Evolutionary conservation across 2,113 vertebrate species (phyloP).

Genomic region (Ammospiza nelsoni): DNA sequence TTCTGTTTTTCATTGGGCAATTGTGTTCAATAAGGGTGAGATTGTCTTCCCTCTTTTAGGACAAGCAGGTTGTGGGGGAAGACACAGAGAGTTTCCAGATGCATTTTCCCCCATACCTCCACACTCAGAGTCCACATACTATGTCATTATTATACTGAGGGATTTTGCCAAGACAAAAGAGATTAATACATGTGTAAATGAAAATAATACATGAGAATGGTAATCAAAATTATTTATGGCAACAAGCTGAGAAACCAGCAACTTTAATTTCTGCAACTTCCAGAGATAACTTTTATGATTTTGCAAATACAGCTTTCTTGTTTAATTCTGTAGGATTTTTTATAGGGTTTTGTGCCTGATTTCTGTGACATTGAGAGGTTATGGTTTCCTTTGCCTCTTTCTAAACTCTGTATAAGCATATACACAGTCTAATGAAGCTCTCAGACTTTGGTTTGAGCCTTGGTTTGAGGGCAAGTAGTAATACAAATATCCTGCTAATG

Average conservation of each 20-base stretch:
- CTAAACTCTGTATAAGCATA: not conserved
- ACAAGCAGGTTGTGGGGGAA: not conserved
- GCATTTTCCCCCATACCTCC: not conserved
- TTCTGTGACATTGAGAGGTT: not conserved
- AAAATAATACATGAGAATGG: not conserved
- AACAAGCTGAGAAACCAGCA: not conserved
- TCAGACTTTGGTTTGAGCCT: not conserved
- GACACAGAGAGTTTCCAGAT: not conserved
- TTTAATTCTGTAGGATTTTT: not conserved
- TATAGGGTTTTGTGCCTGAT: not conserved
- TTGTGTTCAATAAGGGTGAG: not conserved
- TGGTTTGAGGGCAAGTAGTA: not conserved
- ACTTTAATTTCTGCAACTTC: not conserved
- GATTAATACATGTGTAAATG: not conserved
- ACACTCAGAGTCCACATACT: accelerated
- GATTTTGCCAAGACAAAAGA: not conserved
- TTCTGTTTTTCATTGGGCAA: not conserved
- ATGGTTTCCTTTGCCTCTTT: not conserved
- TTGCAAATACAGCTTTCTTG: not conserved
- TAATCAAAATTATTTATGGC: not conserved
- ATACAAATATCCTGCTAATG: not conserved
- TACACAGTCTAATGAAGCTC: not conserved
- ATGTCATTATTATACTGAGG: not conserved
- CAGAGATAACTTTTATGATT: not conserved
- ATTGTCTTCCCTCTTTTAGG: not conserved